Evolutionary conservation across 2,113 vertebrate genomes (phyloP).

Genomic region (Todiramphus saurophagus): DNA sequence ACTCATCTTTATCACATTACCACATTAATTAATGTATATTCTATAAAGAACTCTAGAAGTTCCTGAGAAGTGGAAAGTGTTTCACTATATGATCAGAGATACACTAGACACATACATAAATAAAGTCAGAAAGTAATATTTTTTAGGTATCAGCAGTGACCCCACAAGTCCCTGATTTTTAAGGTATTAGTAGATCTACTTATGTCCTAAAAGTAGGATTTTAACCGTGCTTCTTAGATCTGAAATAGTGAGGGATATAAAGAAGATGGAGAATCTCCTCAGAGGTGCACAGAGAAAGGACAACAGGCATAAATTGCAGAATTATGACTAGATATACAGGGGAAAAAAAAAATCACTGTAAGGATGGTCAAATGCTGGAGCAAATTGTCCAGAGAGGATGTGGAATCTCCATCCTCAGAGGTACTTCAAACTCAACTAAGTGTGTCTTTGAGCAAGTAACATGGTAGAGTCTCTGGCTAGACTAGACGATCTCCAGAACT

Average conservation of each 20-base stretch:
- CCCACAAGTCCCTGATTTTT: background rate
- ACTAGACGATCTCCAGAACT: background rate
- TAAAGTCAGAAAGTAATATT: background rate
- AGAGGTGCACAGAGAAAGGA: background rate
- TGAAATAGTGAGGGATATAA: background rate
- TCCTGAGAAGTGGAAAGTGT: background rate
- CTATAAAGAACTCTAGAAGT: background rate
- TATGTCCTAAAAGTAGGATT: background rate
- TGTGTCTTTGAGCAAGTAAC: background rate
- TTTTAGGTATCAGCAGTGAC: background rate
- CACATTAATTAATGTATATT: background rate
- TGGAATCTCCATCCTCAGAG: background rate
- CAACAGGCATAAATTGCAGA: background rate
- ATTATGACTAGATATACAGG: background rate
- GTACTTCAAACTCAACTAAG: background rate
- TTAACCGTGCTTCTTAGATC: background rate
- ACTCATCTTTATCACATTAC: background rate
- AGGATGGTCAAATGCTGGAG: background rate
- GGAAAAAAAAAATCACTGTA: too few species aligned
- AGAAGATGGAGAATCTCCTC: background rate
- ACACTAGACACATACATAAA: background rate
- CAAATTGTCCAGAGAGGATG: background rate
- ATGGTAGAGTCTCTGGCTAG: background rate
- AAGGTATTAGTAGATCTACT: background rate
- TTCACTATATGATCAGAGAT: background rate